These are phyloP conservation scores for Heteractis magnifica DNA, from an alignment of 92 coral and sea anemone species.

Conservation along the genomic window DNA sequence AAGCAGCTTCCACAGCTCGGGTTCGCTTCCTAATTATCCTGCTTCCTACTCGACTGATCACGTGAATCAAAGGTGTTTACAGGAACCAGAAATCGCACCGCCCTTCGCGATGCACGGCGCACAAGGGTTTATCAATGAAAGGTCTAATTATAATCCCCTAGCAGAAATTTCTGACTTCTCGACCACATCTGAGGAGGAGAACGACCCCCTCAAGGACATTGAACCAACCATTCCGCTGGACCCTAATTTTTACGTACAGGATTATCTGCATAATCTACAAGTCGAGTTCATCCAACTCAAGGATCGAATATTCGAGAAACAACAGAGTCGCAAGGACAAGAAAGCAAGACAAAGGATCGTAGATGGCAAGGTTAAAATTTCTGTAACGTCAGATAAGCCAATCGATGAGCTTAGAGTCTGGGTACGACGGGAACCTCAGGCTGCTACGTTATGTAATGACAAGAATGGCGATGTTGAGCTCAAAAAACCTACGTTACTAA, in stretches of 20 bases:
- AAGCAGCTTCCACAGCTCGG: conserved; percentile 19
- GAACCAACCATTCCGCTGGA: conserved; percentile 32
- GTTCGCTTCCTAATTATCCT: conserved; percentile 7
- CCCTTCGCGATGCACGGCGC: not conserved
- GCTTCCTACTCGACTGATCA: not conserved
- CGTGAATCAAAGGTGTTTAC: not conserved
- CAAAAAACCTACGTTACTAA: conserved; percentile 25
- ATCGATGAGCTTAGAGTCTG: conserved; percentile 54
- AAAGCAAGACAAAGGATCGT: conserved; percentile 73
- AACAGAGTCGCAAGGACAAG: conserved; percentile 80
- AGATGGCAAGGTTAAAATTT: conserved; percentile 69
- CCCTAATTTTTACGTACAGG: conserved; percentile 25
- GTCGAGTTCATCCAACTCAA: conserved; percentile 55
- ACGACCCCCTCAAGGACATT: conserved; percentile 31
- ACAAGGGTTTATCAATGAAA: not conserved
- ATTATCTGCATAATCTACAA: conserved; percentile 5
- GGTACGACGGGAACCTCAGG: conserved; percentile 66
- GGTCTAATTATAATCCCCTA: not conserved
- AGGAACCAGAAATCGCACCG: not conserved
- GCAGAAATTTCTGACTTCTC: conserved; percentile 20
- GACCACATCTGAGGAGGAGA: conserved; percentile 28
- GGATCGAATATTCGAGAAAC: conserved; percentile 73
- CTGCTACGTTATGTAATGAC: conserved; percentile 68
- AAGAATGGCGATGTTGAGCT: conserved; percentile 51
- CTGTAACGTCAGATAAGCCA: conserved; percentile 51